A percentile compares a stretch with the other conserved stretches of the same genome.
phyloP scores from a whole-genome alignment of 2,888 invertebrate genomes.

The Leucophenga maculata region DNA sequence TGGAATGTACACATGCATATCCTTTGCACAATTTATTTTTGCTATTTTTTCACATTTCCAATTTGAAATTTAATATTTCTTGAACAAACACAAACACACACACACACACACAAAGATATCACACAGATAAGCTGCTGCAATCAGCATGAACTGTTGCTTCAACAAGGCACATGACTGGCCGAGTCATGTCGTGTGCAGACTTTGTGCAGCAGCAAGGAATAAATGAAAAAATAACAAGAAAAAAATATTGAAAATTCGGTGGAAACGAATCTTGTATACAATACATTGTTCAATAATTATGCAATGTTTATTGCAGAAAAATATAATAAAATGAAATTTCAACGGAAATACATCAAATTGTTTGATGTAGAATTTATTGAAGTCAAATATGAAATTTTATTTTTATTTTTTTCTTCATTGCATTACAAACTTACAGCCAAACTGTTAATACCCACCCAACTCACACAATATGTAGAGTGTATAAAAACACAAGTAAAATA shows the following conservation, averaged over 20 bases:
- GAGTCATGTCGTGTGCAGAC: not conserved
- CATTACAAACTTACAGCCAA: not conserved
- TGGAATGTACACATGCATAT: not conserved
- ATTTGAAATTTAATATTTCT: constrained; percentile 11
- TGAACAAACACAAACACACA: constrained; percentile 1
- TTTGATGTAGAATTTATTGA: too few relatives aligned
- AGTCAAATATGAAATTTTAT: too few relatives aligned
- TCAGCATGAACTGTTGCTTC: constrained; percentile 15
- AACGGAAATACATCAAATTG: too few relatives aligned
- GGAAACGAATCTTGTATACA: not conserved
- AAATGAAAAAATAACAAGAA: not conserved
- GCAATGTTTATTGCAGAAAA: too few relatives aligned
- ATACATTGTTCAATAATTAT: too few relatives aligned
- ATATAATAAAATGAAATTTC: too few relatives aligned
- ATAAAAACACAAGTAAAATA: not conserved
- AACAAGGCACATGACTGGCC: not conserved
- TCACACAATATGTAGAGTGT: not conserved
- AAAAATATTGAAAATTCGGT: not conserved
- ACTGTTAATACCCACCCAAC: not conserved
- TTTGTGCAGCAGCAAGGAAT: not conserved
- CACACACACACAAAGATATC: not conserved
- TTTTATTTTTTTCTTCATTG: too few relatives aligned
- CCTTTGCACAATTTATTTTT: constrained; percentile 3
- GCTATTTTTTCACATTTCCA: constrained; percentile 6
- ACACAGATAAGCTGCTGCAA: constrained; percentile 8